Percentiles rank a stretch among this genome's conserved stretches.
Conservation (phyloP, 1,140 invertebrate species). For the Drosophila erecta region DNA sequence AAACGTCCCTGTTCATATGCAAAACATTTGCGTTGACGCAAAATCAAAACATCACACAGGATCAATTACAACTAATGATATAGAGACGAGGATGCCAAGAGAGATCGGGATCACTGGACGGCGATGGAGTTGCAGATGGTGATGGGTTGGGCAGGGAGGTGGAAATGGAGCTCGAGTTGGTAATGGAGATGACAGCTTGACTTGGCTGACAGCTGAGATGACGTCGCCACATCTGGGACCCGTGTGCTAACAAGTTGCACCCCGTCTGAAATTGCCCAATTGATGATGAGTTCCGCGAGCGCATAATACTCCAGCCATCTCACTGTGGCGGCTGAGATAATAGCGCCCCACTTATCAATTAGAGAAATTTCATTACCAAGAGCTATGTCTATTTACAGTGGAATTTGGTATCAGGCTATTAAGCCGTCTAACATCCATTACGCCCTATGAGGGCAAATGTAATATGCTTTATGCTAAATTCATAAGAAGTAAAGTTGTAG, state of each 20-base stretch:
- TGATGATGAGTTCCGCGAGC: constrained; percentile 42
- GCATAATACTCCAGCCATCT: not conserved
- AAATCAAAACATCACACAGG: constrained; percentile 83
- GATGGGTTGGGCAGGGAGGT: constrained; percentile 2
- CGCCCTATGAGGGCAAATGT: no score
- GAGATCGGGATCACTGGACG: not conserved
- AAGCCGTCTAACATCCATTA: not conserved
- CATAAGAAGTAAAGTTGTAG: no score
- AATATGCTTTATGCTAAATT: not conserved
- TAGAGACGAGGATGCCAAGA: constrained; percentile 46
- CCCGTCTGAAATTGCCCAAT: constrained; percentile 74
- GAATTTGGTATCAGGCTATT: not conserved
- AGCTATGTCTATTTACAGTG: not conserved
- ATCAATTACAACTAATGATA: constrained; percentile 84
- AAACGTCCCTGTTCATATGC: constrained; percentile 39
- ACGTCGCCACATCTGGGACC: constrained; percentile 65
- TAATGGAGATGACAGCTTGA: constrained; percentile 39
- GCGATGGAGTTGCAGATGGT: not conserved
- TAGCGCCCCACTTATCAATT: constrained; percentile 7
- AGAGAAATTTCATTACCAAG: not conserved
- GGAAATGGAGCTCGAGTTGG: constrained; percentile 1
- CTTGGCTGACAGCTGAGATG: constrained; percentile 54
- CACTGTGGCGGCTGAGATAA: constrained; percentile 3
- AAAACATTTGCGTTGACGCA: constrained; percentile 77
- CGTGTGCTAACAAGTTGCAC: constrained; percentile 75